Base-by-base conservation (phyloP, 2,888 invertebrate genomes). In the Exephanes ischioxanthus region DNA sequence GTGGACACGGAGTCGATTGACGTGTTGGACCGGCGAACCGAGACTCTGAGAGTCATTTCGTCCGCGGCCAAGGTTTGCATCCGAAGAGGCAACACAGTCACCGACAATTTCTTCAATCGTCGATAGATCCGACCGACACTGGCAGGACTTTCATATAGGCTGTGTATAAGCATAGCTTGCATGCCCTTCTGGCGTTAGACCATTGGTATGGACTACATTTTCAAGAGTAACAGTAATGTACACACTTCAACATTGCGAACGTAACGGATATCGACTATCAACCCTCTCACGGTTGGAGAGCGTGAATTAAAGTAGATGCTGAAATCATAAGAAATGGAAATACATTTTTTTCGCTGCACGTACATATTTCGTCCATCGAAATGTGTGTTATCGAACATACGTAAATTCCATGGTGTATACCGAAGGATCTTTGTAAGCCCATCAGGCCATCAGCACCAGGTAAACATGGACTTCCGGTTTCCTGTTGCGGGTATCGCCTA, bases 21-120 rank as follows among this genome's bases (percentile, higher is more conserved):
- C 19, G 16, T 7, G 11, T 68, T 26, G 14, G 72, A 83, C 68
- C 51, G 19, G 33, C 45, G 37, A 67, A n/a, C 22, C 16, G 86
- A 86, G 76, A 87, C 87, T 14, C 80, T 82, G 6, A 73, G 86
- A 51, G 58, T 87, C 2, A 48, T 86, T 61, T 75, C 86, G 41
- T 86, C 87, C 0, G 86, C 86, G 0, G 79, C 67, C n/a, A 55
- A 63, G 11, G 81, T 87, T n/a, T 71, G 41, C 14, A 80, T 87
- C 55, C 26, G 37, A 16, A 68, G 76, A 41, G 45, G 66, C 70
- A 48, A 55, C 41, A 16, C 11, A 3, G 22, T 61, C 51, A 26
- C 11, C n/a, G 19, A 30, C 53, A 16, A 30, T 51, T 78, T 51
- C 61, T 67, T 53, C n/a, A n/a, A 37, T 30, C 14, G 16, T 14